A percentile compares a stretch with the other conserved stretches of the same genome.
Conservation (phyloP, 1,140 invertebrate species). For the Rhopalosiphum maidis region DNA sequence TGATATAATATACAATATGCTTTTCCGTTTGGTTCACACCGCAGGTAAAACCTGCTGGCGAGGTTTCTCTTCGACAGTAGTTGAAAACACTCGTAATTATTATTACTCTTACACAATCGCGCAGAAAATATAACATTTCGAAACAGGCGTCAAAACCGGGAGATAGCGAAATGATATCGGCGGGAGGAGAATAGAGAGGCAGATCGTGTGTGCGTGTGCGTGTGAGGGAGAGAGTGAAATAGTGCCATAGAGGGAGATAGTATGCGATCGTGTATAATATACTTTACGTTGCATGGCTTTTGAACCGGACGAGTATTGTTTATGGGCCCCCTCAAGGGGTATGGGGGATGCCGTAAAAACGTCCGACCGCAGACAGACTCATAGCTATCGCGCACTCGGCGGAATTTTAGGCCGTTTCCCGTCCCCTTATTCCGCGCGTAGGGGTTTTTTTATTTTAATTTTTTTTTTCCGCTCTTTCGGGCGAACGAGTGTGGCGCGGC, state of each 20-base stretch:
- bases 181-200: no score
- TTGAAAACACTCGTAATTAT: no score
- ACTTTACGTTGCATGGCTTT: not conserved
- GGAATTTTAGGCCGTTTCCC: constrained; percentile 36
- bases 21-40: not conserved
- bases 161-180: not conserved
- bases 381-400: constrained; percentile 27
- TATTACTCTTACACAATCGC: not conserved
- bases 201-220: no score
- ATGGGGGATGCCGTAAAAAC: constrained; percentile 13
- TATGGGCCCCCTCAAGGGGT: not conserved
- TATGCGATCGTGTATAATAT: not conserved
- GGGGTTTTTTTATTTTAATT: not conserved
- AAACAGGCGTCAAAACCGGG: not conserved
- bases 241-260: not conserved
- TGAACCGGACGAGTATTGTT: constrained; percentile 46
- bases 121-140: not conserved
- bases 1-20: no score
- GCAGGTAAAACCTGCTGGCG: no score
- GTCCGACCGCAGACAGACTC: constrained; percentile 50
- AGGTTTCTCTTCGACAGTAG: not conserved
- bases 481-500: not conserved
- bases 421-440: not conserved
- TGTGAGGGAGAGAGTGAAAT: no score
- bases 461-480: not conserved